A percentile compares a stretch with the other conserved stretches of the same genome.
Conservation (phyloP, 1,140 invertebrate species). For the Chlorops oryzae region DNA sequence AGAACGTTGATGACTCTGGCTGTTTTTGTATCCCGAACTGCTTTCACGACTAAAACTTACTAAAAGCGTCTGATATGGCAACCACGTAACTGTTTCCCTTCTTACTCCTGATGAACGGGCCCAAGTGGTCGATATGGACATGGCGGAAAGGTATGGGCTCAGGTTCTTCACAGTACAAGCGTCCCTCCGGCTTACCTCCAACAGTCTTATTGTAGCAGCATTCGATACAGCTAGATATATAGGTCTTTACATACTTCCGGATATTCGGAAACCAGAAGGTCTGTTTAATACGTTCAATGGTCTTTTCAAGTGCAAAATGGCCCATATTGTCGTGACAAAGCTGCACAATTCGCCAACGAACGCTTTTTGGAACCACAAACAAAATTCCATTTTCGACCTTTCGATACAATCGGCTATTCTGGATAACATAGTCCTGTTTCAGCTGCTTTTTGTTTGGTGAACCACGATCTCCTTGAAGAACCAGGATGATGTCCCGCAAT, state of each 20-base stretch:
- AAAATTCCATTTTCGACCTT: neutral
- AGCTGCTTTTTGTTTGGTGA: conserved; percentile 1
- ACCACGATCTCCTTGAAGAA: neutral
- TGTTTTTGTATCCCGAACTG: conserved; percentile 16
- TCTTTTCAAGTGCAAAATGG: conserved; percentile 26
- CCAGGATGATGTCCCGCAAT: neutral
- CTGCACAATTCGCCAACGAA: conserved; percentile 11
- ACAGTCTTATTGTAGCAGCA: conserved; percentile 22
- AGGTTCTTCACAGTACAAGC: conserved; percentile 28
- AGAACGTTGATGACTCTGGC: conserved; percentile 26
- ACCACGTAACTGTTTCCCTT: conserved; percentile 46
- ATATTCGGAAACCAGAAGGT: conserved; percentile 31
- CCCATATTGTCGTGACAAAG: conserved; percentile 26
- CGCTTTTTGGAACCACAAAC: conserved; percentile 11
- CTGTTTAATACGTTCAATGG: conserved; percentile 16
- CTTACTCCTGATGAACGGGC: conserved; percentile 29
- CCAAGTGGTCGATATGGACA: conserved; percentile 34
- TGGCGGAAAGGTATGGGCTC: conserved; percentile 28
- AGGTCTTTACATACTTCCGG: conserved; percentile 21
- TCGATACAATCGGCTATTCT: conserved; percentile 7
- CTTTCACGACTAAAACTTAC: conserved; percentile 15
- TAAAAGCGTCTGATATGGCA: conserved; percentile 43
- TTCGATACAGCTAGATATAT: too few species aligned
- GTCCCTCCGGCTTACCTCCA: conserved; percentile 21
- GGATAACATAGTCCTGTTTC: conserved; percentile 6